These are phyloP conservation scores for Emmelina monodactyla DNA, from an alignment of 2,888 invertebrate genomes.

Conservation along the genomic window DNA sequence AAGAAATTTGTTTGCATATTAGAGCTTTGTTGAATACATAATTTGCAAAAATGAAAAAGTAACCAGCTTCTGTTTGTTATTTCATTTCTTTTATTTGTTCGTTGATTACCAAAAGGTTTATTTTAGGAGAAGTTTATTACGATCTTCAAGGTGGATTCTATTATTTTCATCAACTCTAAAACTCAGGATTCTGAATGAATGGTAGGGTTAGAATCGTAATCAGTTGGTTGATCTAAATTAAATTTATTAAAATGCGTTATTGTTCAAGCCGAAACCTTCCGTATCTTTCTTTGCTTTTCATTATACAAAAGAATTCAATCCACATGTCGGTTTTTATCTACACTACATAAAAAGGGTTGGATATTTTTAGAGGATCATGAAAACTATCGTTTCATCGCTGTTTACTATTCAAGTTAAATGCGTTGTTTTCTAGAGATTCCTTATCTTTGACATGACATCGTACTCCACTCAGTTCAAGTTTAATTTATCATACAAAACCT, in stretches of 20 bases:
- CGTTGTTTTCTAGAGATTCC: constrained; percentile 26
- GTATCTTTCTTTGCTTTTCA: constrained; percentile 43
- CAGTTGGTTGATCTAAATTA: constrained; percentile 61
- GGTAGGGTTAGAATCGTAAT: constrained; percentile 41
- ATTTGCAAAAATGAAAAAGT: constrained; percentile 35
- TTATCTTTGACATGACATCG: constrained; percentile 23
- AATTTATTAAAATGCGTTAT: constrained; percentile 57
- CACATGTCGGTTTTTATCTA: constrained; percentile 49
- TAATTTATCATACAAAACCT: too few relatives aligned
- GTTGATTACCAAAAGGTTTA: constrained; percentile 17
- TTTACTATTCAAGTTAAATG: constrained; percentile 31
- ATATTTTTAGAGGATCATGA: constrained; percentile 33
- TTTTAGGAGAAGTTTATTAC: neutral
- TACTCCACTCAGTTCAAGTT: neutral
- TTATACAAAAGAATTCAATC: constrained; percentile 42
- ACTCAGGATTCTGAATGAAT: constrained; percentile 6
- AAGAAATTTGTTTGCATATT: constrained; percentile 39
- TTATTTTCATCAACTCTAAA: too few relatives aligned
- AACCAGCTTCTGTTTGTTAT: constrained; percentile 22
- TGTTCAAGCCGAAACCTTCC: constrained; percentile 54
- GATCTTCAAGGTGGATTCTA: constrained; percentile 1
- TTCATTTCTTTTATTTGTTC: constrained; percentile 17
- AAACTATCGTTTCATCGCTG: constrained; percentile 46
- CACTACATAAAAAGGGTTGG: constrained; percentile 55
- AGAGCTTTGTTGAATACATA: constrained; percentile 30